Conservation (phyloP, 2,888 invertebrate genomes). For the Hydrotaea diabolus region DNA sequence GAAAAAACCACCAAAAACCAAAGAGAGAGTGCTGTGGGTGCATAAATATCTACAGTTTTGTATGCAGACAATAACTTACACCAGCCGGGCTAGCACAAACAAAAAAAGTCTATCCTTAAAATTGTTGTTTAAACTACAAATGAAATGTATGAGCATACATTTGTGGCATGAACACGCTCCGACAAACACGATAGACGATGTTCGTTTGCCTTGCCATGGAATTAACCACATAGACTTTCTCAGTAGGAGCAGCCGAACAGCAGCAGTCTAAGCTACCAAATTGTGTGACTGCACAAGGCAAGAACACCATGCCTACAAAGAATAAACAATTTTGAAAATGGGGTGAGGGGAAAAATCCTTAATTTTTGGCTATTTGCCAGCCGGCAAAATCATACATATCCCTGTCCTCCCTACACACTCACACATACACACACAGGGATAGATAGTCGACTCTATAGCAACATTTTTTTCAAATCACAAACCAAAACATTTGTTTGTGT, state of each 20-base stretch:
- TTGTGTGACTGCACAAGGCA: conserved; percentile 8
- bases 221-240: conserved; percentile 19
- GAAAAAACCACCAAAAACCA: not conserved
- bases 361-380: conserved; percentile 62
- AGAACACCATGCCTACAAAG: not conserved
- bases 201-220: not conserved
- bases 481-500: conserved; percentile 67
- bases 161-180: not conserved
- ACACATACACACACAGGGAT: not conserved
- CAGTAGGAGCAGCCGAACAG: no score
- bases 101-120: conserved; percentile 39
- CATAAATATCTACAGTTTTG: conserved; percentile 37
- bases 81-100: not conserved
- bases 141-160: conserved; percentile 40
- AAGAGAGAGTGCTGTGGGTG: conserved; percentile 19
- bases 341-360: conserved; percentile 35
- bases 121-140: conserved; percentile 54
- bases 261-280: conserved; percentile 31
- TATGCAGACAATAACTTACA: conserved; percentile 35
- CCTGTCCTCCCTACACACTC: not conserved
- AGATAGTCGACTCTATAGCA: conserved; percentile 36
- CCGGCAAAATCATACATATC: conserved; percentile 15
- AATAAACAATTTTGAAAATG: not conserved
- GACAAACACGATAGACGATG: not conserved
- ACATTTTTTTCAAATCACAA: conserved; percentile 64